Evolutionary conservation across 2,797 vertebrate species (phyloP).

Genomic region (Chiroxiphia lanceolata): DNA sequence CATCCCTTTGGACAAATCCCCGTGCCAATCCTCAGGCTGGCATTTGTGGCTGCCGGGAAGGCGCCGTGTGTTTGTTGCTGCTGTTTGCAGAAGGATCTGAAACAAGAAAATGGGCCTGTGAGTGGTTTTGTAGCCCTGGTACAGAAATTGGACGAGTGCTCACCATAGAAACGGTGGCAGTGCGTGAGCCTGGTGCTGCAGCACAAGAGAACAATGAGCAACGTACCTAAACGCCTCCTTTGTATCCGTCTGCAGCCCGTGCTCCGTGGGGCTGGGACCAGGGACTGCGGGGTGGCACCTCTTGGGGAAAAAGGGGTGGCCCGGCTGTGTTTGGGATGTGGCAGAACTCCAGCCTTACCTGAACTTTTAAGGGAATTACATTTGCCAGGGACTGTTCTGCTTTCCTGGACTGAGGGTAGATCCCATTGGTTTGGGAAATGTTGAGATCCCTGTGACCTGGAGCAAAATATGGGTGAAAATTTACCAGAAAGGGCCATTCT

Average conservation of each 20-base stretch:
- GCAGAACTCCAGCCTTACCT: accelerated
- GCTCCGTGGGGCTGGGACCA: accelerated
- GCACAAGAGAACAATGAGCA: not conserved
- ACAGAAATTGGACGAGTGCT: slow-evolving; percentile 12
- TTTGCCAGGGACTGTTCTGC: not conserved
- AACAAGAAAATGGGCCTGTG: not conserved
- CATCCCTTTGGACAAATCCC: not conserved
- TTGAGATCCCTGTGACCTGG: not conserved
- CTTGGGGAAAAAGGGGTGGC: not conserved
- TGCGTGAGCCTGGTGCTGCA: not conserved
- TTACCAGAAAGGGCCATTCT: not conserved
- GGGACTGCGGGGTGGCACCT: not conserved
- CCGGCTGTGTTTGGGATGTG: accelerated
- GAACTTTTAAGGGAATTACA: not conserved
- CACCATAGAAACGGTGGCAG: slow-evolving; percentile 51
- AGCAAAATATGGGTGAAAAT: accelerated
- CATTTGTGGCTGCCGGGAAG: accelerated
- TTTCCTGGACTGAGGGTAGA: not conserved
- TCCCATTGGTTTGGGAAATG: not conserved
- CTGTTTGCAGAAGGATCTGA: not conserved
- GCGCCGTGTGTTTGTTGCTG: not conserved
- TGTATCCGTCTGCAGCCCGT: accelerated
- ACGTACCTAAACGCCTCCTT: not conserved
- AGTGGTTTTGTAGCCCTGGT: not conserved
- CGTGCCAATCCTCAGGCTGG: not conserved